Conservation (phyloP, 1,140 invertebrate genomes). For the Solenopsis fugax region DNA sequence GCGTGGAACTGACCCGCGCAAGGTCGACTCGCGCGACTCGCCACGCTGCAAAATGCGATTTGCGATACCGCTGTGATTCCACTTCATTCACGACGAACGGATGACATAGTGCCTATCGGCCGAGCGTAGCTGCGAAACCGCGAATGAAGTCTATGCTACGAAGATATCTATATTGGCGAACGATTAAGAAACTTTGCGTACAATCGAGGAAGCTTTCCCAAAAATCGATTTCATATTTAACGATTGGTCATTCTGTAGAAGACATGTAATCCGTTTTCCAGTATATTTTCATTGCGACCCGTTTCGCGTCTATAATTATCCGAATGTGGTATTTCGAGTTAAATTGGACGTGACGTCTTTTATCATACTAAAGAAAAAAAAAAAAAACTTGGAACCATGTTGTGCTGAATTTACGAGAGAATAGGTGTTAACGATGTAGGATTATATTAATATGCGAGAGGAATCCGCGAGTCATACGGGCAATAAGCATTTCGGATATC, state of each 20-base stretch:
- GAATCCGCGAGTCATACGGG: neutral
- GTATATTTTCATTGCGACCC: neutral
- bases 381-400: neutral
- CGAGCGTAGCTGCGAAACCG: neutral
- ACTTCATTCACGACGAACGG: constrained; percentile 12
- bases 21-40: constrained; percentile 5
- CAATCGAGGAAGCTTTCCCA: neutral
- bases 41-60: constrained; percentile 3
- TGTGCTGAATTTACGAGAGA: neutral
- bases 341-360: neutral
- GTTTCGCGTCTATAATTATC: neutral
- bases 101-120: neutral
- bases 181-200: neutral
- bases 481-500: constrained; percentile 5
- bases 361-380: neutral
- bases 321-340: neutral
- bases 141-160: neutral
- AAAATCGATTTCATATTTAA: neutral
- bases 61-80: neutral
- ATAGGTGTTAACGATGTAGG: neutral
- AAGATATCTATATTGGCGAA: neutral
- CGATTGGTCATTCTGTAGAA: neutral
- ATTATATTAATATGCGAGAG: constrained; percentile 10
- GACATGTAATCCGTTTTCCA: neutral
- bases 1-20: constrained; percentile 43